These are phyloP conservation scores for Phrynocephalus guinanensis DNA, from an alignment of 2,797 vertebrate genomes.

Conservation along the genomic window DNA sequence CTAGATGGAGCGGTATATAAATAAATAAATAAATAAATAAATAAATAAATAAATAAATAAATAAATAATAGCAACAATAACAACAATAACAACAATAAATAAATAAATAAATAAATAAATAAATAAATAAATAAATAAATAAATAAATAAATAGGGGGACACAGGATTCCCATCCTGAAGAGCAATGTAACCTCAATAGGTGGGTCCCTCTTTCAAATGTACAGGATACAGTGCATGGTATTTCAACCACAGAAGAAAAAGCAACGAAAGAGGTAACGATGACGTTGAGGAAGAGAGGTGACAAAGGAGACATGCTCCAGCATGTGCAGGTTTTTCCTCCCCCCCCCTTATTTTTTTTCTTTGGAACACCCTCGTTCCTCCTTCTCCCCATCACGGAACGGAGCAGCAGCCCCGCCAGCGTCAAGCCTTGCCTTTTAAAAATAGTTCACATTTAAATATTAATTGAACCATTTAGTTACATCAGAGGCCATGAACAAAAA, in stretches of 20 bases:
- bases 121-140: no score
- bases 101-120: no score
- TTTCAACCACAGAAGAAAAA: background rate
- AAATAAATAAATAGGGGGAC: no score
- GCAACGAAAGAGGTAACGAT: background rate
- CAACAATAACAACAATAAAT: no score
- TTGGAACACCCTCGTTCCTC: background rate
- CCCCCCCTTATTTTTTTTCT: background rate
- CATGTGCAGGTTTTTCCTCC: background rate
- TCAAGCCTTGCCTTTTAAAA: constrained; percentile 86
- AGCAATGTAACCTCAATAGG: background rate
- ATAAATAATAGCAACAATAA: no score
- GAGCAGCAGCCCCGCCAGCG: constrained; percentile 54
- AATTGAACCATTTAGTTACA: constrained; percentile 95
- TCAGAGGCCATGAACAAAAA: constrained; percentile 90
- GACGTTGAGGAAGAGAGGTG: background rate
- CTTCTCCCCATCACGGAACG: constrained; percentile 57
- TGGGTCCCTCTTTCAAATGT: background rate
- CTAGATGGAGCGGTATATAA: no score
- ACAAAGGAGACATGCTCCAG: background rate
- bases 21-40: no score
- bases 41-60: no score
- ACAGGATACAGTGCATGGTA: background rate
- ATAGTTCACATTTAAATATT: constrained; percentile 95
- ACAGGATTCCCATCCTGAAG: background rate